Evolutionary conservation across 2,797 vertebrate species (phyloP), one percentile per base, ranked within the genome.

Genomic region (Girardinus metallicus): DNA sequence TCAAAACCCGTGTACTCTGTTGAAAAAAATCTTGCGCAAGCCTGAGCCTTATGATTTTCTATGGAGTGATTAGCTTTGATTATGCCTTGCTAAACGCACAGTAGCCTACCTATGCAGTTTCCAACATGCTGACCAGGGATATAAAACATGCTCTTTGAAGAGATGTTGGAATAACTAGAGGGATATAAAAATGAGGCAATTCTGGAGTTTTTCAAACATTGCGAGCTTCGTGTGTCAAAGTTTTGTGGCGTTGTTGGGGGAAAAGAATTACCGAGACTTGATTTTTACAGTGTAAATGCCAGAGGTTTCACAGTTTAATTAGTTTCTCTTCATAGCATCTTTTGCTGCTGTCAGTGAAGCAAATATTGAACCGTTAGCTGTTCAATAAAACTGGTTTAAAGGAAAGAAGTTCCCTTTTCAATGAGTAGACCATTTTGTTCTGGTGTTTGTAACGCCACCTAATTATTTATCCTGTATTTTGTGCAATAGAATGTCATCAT

Each of bases 131-230:
- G 64, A 70, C 66, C 39, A n/a, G n/a, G 15, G 73, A 6, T 29
- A 75, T 77, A 74, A 60, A 43, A 43, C 73, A 36, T n/a, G 51
- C 36, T 77, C 1, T 64, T 12, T 80, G 12, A 46, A 75, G 74
- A 70, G 39, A 70, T 12, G 39, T 43, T 43, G 39, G 5, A 43
- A 43, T 70, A 41, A 70, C 39, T 70, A 43, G 66, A 43, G 66
- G 23, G 66, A 43, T 13, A 43, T 26, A 43, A 70, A 70, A 43
- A 26, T 43, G 39, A 43, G 36, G 36, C 64, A 68, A 68, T 64
- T 36, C 16, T 64, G 1, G 18, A 39, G 36, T 68, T 68, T 23
- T 39, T 66, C 39, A 13, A 43, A 43, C 39, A 70, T 41, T 70
- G 23, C 5, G 66, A 70, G 39, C 12, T 70, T 70, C 26, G 5